Percentiles rank a stretch among this genome's conserved stretches.
Conservation (phyloP, 2,797 vertebrate species). For the Columba guinea region DNA sequence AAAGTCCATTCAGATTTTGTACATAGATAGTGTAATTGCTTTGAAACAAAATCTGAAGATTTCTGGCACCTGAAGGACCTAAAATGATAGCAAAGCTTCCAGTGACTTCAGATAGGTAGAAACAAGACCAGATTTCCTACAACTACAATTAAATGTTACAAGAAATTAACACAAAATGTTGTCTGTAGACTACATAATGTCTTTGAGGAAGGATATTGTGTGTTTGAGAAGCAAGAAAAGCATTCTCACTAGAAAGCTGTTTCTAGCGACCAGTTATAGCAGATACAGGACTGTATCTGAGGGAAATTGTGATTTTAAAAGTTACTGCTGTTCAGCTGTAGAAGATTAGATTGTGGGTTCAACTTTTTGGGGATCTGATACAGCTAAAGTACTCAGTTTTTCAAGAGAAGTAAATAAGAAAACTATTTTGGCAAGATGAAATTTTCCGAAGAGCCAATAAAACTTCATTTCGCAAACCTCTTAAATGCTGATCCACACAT, state of each 20-base stretch:
- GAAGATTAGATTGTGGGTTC: neutral
- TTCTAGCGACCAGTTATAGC: neutral
- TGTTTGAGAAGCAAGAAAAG: neutral
- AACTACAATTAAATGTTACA: neutral
- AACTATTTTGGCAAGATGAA: neutral
- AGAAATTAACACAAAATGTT: neutral
- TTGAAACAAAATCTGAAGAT: neutral
- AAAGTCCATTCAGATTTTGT: neutral
- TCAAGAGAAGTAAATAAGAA: neutral
- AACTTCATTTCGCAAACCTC: conserved; percentile 18
- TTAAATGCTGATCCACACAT: conserved; percentile 63
- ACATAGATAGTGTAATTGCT: neutral
- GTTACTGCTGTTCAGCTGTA: neutral
- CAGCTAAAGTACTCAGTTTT: neutral
- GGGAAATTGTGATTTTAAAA: neutral
- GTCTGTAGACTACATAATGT: neutral
- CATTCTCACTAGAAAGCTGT: neutral
- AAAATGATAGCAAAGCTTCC: neutral
- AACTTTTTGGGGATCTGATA: neutral
- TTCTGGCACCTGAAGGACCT: neutral
- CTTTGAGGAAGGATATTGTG: neutral
- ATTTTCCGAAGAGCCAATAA: conserved; percentile 31
- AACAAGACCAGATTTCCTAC: neutral
- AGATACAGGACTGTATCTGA: neutral
- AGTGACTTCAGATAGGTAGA: neutral